Evolutionary conservation across 2,888 invertebrate genomes (phyloP), one percentile per base, ranked within the genome.

Genomic region (Tetranychus truncatus): DNA sequence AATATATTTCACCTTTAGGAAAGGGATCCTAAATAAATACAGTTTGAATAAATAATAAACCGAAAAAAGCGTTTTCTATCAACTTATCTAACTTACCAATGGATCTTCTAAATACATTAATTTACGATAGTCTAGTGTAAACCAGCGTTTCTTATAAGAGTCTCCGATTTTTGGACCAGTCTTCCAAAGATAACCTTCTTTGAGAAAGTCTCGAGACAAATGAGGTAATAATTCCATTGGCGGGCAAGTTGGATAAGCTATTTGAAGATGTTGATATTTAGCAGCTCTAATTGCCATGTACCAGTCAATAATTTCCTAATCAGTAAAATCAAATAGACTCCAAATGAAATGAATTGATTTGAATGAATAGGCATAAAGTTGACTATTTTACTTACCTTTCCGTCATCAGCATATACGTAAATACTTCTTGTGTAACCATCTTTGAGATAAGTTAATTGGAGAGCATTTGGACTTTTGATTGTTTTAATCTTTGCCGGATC

Each of bases 101-200:
- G 90, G 89, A 80, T 91, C 91, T 81, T 91, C 90, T 80, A 92
- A 91, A 81, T 94, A 94, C 91, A 92, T 92, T n/a, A 94, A 85
- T 82, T 92, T 92, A 78, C 93, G 86, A 44, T 74, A 24, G 80
- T 90, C 89, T 71, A 94, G 83, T 0, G 91, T 91, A 82, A 92
- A 92, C 93, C 93, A 94, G 73, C 93, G 84, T 79, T 89, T 88
- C 79, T 90, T 88, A 81, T 91, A 92, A 0, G 89, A 89, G 81
- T 93, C 92, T 6, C 88, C 88, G 3, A 87, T 86, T 76, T 89
- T 84, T 0, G 93, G 93, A 0, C 93, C 93, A 1, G 92, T 92
- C 85, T 94, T 94, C 87, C 88, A 89, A 66, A 94, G 84, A 88
- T 89, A 92, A 5, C 93, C 93, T 84, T 93, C 92, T 81, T 89